Conservation (phyloP, 2,888 invertebrate species). For the Agrochola lota region DNA sequence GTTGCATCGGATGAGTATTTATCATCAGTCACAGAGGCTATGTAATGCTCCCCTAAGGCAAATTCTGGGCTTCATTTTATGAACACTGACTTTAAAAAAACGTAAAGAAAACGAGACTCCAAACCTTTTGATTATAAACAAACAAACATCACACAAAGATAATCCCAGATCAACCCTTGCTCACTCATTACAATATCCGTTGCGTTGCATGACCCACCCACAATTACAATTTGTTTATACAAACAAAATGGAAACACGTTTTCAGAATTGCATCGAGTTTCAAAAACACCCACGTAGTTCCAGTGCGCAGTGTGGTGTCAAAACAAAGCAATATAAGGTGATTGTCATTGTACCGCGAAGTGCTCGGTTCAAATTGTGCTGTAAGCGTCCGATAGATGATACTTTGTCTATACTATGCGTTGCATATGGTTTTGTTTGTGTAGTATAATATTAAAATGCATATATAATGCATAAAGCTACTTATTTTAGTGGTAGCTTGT, state of each 20-base stretch:
- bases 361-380: constrained; percentile 42
- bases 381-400: constrained; percentile 40
- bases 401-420: constrained; percentile 26
- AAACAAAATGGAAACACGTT: constrained; percentile 51
- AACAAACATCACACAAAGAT: neutral
- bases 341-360: constrained; percentile 57
- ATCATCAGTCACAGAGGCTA: neutral
- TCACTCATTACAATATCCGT: constrained; percentile 24
- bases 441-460: neutral
- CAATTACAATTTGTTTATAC: constrained; percentile 36
- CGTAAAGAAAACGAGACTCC: neutral
- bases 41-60: neutral
- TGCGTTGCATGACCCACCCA: constrained; percentile 35
- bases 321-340: constrained; percentile 48
- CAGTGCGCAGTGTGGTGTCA: constrained; percentile 56
- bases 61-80: neutral
- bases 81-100: neutral
- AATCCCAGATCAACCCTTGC: neutral
- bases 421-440: constrained; percentile 1
- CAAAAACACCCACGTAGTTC: constrained; percentile 61
- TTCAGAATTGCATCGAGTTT: constrained; percentile 63
- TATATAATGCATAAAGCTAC: neutral
- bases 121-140: neutral
- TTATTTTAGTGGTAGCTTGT: neutral
- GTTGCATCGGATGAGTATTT: neutral